Conservation (phyloP, 2,888 invertebrate genomes). For the Melipona bicolor region DNA sequence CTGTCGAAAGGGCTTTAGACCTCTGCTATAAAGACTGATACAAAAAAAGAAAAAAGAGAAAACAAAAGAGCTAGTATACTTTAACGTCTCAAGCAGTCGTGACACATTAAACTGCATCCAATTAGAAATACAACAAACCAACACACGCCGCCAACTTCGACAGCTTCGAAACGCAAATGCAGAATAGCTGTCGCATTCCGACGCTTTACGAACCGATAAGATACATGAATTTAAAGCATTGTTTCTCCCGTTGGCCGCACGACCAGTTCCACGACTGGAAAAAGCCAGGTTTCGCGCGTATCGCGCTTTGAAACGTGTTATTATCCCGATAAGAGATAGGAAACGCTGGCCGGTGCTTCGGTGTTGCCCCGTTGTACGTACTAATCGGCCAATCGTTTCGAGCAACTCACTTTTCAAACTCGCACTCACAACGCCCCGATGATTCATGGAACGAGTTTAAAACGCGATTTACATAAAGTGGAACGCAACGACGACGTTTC, state of each 20-base stretch:
- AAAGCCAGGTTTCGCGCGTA: background rate
- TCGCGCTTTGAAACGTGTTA: constrained; percentile 12
- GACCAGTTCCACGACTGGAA: background rate
- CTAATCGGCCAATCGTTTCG: background rate
- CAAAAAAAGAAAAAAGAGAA: too few relatives aligned
- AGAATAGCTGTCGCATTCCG: constrained; percentile 18
- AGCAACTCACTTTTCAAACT: constrained; percentile 9
- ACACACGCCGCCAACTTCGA: too few relatives aligned
- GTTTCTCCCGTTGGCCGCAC: background rate
- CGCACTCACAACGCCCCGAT: background rate
- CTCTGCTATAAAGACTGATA: too few relatives aligned
- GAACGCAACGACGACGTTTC: background rate
- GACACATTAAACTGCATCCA: background rate
- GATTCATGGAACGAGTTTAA: constrained; percentile 2
- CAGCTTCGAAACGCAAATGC: background rate
- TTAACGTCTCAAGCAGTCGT: too few relatives aligned
- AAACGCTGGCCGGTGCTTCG: background rate
- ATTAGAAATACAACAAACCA: background rate
- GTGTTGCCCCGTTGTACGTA: background rate
- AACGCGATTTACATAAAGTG: background rate
- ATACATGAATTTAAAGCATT: background rate
- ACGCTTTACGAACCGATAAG: constrained; percentile 15
- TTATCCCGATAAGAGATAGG: constrained; percentile 31
- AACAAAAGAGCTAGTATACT: too few relatives aligned
- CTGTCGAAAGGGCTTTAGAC: too few relatives aligned